A percentile compares a stretch with the other conserved stretches of the same genome.
Conservation (phyloP, 1,140 invertebrate genomes). For the Venturia canescens region DNA sequence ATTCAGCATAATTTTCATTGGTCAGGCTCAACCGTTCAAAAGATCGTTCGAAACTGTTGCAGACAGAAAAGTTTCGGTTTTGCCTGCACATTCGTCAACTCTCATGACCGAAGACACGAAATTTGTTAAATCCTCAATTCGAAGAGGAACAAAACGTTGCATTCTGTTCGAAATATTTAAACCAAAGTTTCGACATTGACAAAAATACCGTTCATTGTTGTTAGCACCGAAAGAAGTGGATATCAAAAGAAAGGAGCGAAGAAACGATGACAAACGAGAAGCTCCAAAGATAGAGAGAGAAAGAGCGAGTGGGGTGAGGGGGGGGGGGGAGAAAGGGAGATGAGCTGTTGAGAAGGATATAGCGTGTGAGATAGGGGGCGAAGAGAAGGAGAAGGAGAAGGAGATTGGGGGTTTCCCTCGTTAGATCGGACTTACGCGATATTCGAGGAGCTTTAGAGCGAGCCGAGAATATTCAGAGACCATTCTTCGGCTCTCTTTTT, state of each 20-base stretch:
- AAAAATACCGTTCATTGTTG: not conserved
- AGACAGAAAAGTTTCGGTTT: no score
- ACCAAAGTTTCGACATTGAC: not conserved
- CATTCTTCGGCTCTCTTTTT: slow-evolving; percentile 34
- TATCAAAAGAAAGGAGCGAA: not conserved
- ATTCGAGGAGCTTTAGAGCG: slow-evolving; percentile 52
- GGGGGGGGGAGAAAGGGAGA: not conserved
- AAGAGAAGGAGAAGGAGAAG: not conserved
- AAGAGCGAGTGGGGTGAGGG: not conserved
- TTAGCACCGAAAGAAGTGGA: not conserved
- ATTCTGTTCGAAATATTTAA: not conserved
- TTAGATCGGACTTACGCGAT: slow-evolving; percentile 52
- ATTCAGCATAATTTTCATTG: no score
- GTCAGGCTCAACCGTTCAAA: no score
- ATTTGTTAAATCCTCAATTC: no score
- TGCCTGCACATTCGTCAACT: no score
- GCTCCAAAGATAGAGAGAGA: not conserved
- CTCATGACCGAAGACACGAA: no score
- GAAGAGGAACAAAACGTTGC: no score
- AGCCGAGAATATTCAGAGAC: slow-evolving; percentile 49
- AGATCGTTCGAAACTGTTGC: no score
- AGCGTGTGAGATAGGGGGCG: slow-evolving; percentile 10
- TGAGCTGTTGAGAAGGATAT: slow-evolving; percentile 38
- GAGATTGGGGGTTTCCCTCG: slow-evolving; percentile 29
- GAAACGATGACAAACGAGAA: not conserved